Evolutionary conservation across 2,888 invertebrate genomes (phyloP).

Genomic region (Gastracanthus pulcherrimus): DNA sequence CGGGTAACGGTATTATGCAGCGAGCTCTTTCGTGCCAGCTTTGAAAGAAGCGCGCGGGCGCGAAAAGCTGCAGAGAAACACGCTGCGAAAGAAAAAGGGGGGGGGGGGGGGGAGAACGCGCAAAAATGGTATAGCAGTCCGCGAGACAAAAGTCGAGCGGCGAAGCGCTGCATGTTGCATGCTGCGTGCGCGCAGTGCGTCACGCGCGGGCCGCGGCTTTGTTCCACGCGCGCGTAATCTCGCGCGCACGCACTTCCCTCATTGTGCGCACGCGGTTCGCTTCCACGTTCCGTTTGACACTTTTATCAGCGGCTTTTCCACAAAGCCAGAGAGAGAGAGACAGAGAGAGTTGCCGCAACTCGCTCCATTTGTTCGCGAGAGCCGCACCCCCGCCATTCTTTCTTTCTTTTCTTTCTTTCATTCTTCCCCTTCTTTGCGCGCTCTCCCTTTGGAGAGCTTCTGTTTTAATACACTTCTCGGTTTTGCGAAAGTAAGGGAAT

Average conservation of each 20-base stretch:
- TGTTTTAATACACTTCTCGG: background rate
- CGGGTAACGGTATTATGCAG: no score
- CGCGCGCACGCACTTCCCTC: slow-evolving; percentile 40
- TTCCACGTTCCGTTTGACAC: slow-evolving; percentile 51
- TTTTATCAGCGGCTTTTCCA: slow-evolving; percentile 58
- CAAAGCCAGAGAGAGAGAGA: slow-evolving; percentile 10
- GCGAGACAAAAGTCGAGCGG: background rate
- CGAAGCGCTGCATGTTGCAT: no score
- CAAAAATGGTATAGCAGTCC: background rate
- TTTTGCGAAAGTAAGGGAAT: background rate
- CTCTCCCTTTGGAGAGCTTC: background rate
- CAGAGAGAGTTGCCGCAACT: background rate
- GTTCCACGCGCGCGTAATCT: slow-evolving; percentile 50
- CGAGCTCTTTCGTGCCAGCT: no score
- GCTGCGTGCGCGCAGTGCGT: background rate
- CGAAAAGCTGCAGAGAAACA: background rate
- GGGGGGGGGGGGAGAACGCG: no score
- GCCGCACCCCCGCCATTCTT: background rate
- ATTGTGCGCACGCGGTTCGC: slow-evolving; percentile 8
- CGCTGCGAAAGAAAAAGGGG: background rate
- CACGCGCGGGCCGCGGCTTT: background rate
- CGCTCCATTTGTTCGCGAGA: slow-evolving; percentile 3
- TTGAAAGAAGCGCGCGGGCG: background rate
- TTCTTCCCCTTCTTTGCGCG: slow-evolving; percentile 10
- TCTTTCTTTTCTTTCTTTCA: slow-evolving; percentile 2